Evolutionary conservation across 2,888 invertebrate genomes (phyloP).

Genomic region (Machimus rusticus): DNA sequence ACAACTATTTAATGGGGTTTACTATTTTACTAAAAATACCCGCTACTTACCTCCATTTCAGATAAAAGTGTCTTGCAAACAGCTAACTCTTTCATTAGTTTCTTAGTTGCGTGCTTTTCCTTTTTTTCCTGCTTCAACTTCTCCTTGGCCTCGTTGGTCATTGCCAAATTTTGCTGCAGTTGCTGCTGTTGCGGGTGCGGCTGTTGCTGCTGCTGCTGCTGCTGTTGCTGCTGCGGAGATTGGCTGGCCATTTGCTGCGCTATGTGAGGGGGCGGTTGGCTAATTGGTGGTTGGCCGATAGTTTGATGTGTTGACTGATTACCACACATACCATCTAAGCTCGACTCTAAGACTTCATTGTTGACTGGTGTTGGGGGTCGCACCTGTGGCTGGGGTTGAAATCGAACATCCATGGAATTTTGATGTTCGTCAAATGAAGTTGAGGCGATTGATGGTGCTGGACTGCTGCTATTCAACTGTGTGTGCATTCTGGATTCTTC

Average conservation of each 20-base stretch:
- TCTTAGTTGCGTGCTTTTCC: constrained; percentile 66
- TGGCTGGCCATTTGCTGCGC: constrained; percentile 37
- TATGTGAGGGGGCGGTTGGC: constrained; percentile 49
- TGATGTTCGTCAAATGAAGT: constrained; percentile 68
- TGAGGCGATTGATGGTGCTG: constrained; percentile 74
- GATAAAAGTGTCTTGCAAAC: constrained; percentile 81
- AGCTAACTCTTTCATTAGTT: constrained; percentile 78
- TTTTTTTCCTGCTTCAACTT: constrained; percentile 63
- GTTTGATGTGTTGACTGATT: constrained; percentile 11
- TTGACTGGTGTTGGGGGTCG: constrained; percentile 52
- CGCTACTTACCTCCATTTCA: constrained; percentile 76
- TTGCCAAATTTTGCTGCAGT: constrained; percentile 47
- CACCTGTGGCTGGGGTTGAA: constrained; percentile 58
- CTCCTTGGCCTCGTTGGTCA: constrained; percentile 62
- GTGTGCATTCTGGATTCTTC: neutral
- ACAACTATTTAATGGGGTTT: neutral
- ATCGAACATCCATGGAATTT: constrained; percentile 60
- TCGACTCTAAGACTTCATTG: constrained; percentile 50
- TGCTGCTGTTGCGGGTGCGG: constrained; percentile 47
- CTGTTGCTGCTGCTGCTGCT: constrained; percentile 7
- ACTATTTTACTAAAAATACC: constrained; percentile 49
- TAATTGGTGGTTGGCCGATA: constrained; percentile 5
- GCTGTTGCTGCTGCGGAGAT: constrained; percentile 49
- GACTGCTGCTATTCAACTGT: constrained; percentile 62
- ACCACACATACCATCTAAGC: constrained; percentile 48